Base-by-base conservation (phyloP, 1,140 invertebrate species). In the Lasioglossum baleicum region DNA sequence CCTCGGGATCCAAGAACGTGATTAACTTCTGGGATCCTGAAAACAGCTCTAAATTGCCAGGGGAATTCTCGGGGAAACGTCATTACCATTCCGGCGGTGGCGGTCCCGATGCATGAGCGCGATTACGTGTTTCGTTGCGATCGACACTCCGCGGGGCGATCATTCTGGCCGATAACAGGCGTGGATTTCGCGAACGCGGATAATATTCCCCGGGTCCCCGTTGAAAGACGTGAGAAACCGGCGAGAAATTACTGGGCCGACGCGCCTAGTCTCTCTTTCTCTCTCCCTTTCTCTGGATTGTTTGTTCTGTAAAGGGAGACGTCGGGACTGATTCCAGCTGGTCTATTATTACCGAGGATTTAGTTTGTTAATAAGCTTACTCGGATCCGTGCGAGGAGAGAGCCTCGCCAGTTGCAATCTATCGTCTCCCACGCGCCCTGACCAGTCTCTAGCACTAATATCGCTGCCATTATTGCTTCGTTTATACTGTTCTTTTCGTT, bases 111-210 rank as follows among this genome's bases (percentile, higher is more conserved):
- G 31, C 60, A 48, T 17, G 22, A 64, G 42, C 31, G 17, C 15
- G 73, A 75, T 75, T 75, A 66, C 61, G 63, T 20, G 51, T 53
- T 56, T 35, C n/a, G n/a, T 53, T 51, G 44, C 73, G n/a, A 66
- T 75, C 73, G 73, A 75, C 73, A 26, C n/a, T 44, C 66, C 20
- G 64, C 40, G 61, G 3, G 51, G 31, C 40, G 73, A 75, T 75
- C 40, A 0, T 8, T 42, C 11, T 2, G 51, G 7, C 13, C 35
- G 73, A 75, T 75, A 53, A 20, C 13, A 11, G 31, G 2, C 15
- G 35, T 10, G 48, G 40, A 15, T 75, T 75, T 66, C 35, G 31
- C 61, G 48, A 75, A 75, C 40, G 22, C 26, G 31, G 15, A 0
- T 73, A 63, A n/a, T 58, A 20, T 42, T n/a, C 2, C 11, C 13